Evolutionary conservation across 2,888 invertebrate species (phyloP).

Genomic region (Xestia ashworthii): DNA sequence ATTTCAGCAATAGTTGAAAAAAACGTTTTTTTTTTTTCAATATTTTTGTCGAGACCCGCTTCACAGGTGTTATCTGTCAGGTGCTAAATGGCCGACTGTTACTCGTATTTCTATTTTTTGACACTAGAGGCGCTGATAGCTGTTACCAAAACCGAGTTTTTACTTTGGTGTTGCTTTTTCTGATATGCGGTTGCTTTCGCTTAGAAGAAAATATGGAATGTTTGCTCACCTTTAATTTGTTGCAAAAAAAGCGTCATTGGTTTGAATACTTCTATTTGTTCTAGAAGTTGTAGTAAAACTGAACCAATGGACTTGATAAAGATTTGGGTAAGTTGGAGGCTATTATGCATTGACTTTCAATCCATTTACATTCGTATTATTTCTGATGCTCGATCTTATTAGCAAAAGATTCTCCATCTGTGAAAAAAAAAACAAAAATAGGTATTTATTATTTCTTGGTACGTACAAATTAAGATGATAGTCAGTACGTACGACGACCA

Average conservation of each 20-base stretch:
- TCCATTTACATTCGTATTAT: conserved; percentile 8
- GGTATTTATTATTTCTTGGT: conserved; percentile 7
- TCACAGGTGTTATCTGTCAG: too few species aligned
- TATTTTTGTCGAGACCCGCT: too few species aligned
- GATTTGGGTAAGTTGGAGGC: neutral
- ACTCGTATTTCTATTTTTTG: too few species aligned
- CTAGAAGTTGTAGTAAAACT: neutral
- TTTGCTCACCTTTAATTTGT: conserved; percentile 73
- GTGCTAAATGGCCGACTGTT: too few species aligned
- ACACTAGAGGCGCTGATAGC: too few species aligned
- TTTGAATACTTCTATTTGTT: neutral
- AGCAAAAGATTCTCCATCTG: conserved; percentile 38
- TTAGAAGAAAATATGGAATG: too few species aligned
- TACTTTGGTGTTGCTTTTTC: neutral
- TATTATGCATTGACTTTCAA: conserved; percentile 16
- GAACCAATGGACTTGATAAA: conserved; percentile 12
- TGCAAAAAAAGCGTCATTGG: conserved; percentile 73
- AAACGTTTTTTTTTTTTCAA: too few species aligned
- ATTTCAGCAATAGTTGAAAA: too few species aligned
- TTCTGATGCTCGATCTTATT: neutral
- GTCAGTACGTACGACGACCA: neutral
- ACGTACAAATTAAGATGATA: neutral
- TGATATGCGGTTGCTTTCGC: neutral
- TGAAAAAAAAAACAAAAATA: conserved; percentile 34
- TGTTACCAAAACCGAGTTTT: too few species aligned